Conservation (phyloP, 2,888 invertebrate genomes). For the Parasteatoda lunata region DNA sequence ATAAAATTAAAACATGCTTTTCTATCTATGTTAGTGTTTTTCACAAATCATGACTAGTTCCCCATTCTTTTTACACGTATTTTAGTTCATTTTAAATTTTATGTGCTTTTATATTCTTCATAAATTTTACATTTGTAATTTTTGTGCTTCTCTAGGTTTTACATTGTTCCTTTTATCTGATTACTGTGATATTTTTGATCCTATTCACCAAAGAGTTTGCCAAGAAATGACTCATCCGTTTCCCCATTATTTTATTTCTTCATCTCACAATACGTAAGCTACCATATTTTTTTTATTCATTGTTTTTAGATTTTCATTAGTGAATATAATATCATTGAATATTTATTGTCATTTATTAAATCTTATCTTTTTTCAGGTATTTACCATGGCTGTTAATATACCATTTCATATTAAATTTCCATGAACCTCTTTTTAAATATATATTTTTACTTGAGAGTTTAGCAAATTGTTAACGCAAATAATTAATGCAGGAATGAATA, state of each 20-base stretch:
- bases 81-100: not conserved
- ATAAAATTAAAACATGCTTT: too few species aligned
- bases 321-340: not conserved
- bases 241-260: conserved; percentile 76
- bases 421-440: too few species aligned
- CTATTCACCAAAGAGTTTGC: conserved; percentile 74
- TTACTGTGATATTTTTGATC: conserved; percentile 77
- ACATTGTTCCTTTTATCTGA: conserved; percentile 74
- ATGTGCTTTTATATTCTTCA: not conserved
- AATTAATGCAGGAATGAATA: too few species aligned
- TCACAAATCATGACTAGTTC: conserved; percentile 76
- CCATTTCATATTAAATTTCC: too few species aligned
- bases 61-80: too few species aligned
- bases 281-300: not conserved
- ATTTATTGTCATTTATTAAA: not conserved
- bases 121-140: not conserved
- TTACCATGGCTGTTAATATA: too few species aligned
- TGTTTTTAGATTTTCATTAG: conserved; percentile 8
- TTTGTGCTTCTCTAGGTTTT: conserved; percentile 70
- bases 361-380: too few species aligned
- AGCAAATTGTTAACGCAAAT: too few species aligned
- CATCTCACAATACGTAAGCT: conserved; percentile 76
- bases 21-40: conserved; percentile 72
- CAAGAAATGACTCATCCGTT: conserved; percentile 77
- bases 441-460: too few species aligned